Evolutionary conservation across 2,797 vertebrate species (phyloP).

Genomic region (Channallabes apus): DNA sequence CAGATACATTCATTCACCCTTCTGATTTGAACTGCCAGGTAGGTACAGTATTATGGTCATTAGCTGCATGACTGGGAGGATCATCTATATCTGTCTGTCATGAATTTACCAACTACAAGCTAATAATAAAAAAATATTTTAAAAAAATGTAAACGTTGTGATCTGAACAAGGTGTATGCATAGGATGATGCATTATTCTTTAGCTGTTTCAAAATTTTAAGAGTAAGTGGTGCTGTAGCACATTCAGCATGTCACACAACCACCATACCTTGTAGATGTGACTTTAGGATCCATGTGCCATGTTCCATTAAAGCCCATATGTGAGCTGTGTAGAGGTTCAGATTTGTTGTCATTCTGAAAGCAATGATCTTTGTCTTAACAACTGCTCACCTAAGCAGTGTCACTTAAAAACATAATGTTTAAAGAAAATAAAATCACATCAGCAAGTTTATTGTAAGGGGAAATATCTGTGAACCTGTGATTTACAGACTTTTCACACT

Average conservation of each 20-base stretch:
- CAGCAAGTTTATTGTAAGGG: not conserved
- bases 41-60: not conserved
- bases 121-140: not conserved
- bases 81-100: not conserved
- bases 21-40: conserved; percentile 38
- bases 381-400: not conserved
- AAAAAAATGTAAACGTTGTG: not conserved
- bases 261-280: not conserved
- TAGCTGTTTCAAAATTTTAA: not conserved
- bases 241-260: too few species aligned
- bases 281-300: not conserved
- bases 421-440: not conserved
- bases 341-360: conserved; percentile 1
- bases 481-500: not conserved
- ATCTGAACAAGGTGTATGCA: not conserved
- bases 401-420: not conserved
- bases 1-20: not conserved
- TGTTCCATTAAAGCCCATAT: conserved; percentile 16
- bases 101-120: not conserved
- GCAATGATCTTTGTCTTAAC: not conserved
- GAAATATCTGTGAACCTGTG: not conserved
- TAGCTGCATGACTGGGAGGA: not conserved
- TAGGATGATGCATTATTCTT: not conserved
- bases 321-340: not conserved
- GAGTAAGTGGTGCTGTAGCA: not conserved